Conservation (phyloP, 2,797 vertebrate species). For the Halcyon chelicuti region DNA sequence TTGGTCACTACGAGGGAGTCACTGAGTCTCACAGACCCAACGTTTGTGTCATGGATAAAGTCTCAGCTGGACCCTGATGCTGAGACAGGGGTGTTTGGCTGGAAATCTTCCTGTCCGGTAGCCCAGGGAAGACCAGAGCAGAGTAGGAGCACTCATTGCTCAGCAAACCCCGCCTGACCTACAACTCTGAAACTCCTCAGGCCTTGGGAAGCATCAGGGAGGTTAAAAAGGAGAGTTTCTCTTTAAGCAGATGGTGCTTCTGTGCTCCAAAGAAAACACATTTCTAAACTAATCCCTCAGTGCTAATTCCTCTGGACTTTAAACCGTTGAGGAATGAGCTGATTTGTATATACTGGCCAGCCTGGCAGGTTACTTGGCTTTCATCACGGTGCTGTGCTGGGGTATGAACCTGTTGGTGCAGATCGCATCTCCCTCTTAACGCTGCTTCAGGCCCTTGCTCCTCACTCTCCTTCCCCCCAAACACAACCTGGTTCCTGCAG, state of each 20-base stretch:
- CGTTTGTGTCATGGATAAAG: accelerated
- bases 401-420: background rate
- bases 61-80: background rate
- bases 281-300: slow-evolving; percentile 35
- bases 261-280: slow-evolving; percentile 36
- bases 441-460: background rate
- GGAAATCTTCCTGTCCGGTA: background rate
- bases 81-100: background rate
- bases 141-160: background rate
- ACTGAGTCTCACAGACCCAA: background rate
- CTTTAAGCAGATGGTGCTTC: background rate
- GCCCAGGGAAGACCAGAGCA: background rate
- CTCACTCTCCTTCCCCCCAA: background rate
- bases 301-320: slow-evolving; percentile 49
- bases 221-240: background rate
- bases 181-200: background rate
- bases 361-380: slow-evolving; percentile 17
- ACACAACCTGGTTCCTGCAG: background rate
- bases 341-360: slow-evolving; percentile 41
- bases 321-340: slow-evolving; percentile 54
- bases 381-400: background rate
- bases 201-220: background rate
- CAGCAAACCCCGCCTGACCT: background rate
- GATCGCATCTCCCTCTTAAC: background rate
- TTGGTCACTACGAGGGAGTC: background rate